These are phyloP conservation scores for Pachyseris speciosa DNA, from an alignment of 64 coral and sea anemone genomes.

Conservation along the genomic window DNA sequence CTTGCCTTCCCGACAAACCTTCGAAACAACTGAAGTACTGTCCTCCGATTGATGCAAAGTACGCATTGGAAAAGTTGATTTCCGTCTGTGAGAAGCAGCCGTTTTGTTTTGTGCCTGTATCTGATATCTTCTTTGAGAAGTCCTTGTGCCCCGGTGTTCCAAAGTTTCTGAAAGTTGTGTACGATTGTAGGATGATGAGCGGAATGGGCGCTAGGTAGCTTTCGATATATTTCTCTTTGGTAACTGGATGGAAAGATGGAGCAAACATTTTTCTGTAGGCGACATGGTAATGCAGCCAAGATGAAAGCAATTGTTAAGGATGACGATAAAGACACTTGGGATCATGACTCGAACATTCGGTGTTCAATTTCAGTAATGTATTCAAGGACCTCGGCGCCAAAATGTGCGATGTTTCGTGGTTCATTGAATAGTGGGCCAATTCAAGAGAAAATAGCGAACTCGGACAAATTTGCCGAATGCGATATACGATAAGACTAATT, in stretches of 20 bases:
- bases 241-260: neutral
- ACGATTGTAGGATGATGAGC: conserved; percentile 88
- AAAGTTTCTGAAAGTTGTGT: conserved; percentile 83
- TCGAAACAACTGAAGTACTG: conserved; percentile 51
- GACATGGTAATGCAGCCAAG: no score
- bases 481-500: no score
- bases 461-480: no score
- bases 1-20: conserved; percentile 57
- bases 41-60: conserved; percentile 29
- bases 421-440: no score
- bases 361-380: no score
- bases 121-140: conserved; percentile 71
- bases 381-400: no score
- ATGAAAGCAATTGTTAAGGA: no score
- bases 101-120: conserved; percentile 60
- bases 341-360: no score
- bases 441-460: no score
- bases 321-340: no score
- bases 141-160: conserved; percentile 61
- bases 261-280: no score
- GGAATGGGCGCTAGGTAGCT: conserved; percentile 69
- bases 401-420: no score
- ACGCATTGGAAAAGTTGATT: conserved; percentile 55
- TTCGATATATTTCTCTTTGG: neutral
- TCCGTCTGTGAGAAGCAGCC: conserved; percentile 45